Evolutionary conservation across 2,888 invertebrate species (phyloP).

Genomic region (Meta bourneti): DNA sequence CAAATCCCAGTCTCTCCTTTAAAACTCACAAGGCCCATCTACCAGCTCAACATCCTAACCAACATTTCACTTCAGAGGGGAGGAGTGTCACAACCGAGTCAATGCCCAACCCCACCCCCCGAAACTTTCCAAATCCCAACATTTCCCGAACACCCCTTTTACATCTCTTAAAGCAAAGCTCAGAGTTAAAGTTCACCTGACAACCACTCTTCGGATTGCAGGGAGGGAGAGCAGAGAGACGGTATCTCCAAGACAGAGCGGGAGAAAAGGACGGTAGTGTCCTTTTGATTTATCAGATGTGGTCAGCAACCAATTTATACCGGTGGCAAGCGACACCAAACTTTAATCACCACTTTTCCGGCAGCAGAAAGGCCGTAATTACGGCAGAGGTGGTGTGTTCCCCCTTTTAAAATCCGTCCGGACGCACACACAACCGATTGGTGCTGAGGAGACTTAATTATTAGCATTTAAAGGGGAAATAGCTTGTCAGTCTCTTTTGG

Average conservation of each 20-base stretch:
- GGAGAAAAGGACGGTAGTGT: neutral
- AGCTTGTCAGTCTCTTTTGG: slow-evolving; percentile 71
- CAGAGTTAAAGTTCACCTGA: too few relatives aligned
- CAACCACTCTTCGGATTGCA: too few relatives aligned
- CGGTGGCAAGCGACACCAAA: slow-evolving; percentile 37
- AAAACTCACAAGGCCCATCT: too few relatives aligned
- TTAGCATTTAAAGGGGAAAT: slow-evolving; percentile 72
- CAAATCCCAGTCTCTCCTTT: too few relatives aligned
- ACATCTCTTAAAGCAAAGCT: too few relatives aligned
- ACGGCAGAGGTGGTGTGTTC: slow-evolving; percentile 11
- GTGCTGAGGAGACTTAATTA: slow-evolving; percentile 70
- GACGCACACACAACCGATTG: slow-evolving; percentile 7
- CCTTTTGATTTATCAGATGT: slow-evolving; percentile 65
- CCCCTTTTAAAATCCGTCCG: slow-evolving; percentile 62
- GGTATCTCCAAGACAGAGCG: neutral
- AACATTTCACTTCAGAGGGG: too few relatives aligned
- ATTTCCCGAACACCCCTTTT: too few relatives aligned
- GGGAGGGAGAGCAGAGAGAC: neutral
- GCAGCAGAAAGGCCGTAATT: slow-evolving; percentile 55
- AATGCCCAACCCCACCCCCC: too few relatives aligned
- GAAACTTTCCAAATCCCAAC: too few relatives aligned
- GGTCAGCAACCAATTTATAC: slow-evolving; percentile 66
- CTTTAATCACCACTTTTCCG: slow-evolving; percentile 70
- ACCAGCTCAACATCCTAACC: too few relatives aligned
- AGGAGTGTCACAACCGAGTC: too few relatives aligned